Conservation (phyloP, 1,140 invertebrate species). For the Amphibalanus amphitrite region DNA sequence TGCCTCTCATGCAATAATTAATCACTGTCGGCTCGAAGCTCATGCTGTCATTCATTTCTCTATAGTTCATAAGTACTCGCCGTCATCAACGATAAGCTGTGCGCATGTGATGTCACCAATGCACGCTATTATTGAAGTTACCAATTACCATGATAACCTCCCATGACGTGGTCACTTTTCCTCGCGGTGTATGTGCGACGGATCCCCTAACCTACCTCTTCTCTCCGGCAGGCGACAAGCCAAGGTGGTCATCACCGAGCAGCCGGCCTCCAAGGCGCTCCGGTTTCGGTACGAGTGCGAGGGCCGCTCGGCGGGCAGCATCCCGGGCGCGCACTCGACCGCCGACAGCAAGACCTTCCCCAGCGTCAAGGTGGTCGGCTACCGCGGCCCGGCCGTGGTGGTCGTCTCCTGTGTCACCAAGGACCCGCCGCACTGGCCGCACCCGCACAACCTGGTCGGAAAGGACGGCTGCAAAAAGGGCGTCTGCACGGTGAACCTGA, state of each 20-base stretch:
- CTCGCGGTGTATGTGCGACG: too few species aligned
- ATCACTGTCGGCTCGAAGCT: too few species aligned
- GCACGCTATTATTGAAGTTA: too few species aligned
- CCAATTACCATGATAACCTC: too few species aligned
- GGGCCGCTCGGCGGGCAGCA: slow-evolving; percentile 85
- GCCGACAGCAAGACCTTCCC: slow-evolving; percentile 84
- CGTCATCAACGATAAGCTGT: too few species aligned
- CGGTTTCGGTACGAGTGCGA: slow-evolving; percentile 91
- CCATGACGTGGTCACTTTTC: too few species aligned
- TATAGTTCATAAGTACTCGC: too few species aligned
- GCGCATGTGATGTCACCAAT: too few species aligned
- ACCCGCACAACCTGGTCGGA: slow-evolving; percentile 90
- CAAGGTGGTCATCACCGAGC: slow-evolving; percentile 65
- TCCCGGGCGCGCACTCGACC: slow-evolving; percentile 73
- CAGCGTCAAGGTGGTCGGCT: slow-evolving; percentile 62
- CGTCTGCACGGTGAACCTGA: slow-evolving; percentile 70
- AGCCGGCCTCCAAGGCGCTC: slow-evolving; percentile 77
- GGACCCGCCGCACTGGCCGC: slow-evolving; percentile 67
- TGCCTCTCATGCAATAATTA: too few species aligned
- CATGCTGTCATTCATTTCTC: too few species aligned
- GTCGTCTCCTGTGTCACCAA: slow-evolving; percentile 91
- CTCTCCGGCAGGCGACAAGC: slow-evolving; percentile 20
- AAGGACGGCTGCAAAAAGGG: slow-evolving; percentile 81
- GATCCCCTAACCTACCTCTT: too few species aligned
- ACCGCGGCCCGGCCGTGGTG: slow-evolving; percentile 64